Conservation (phyloP, 2,113 vertebrate species). For the Eudyptes chrysolophus region DNA sequence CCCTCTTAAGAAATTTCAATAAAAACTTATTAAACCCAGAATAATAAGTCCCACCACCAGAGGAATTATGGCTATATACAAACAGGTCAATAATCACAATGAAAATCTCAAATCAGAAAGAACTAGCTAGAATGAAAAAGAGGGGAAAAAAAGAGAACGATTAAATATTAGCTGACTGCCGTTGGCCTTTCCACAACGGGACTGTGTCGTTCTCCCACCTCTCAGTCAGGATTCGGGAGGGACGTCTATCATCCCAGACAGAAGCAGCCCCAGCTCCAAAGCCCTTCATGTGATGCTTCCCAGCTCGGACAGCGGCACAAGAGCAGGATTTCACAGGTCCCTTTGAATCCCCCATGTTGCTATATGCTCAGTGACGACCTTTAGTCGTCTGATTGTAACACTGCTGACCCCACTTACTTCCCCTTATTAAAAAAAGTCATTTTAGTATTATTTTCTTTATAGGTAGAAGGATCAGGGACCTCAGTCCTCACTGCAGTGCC, state of each 20-base stretch:
- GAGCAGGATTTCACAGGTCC: neutral
- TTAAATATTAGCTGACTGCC: neutral
- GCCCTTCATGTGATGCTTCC: neutral
- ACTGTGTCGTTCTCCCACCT: neutral
- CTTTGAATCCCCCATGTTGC: neutral
- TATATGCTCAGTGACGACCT: fast-evolving
- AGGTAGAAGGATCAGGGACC: too few species aligned
- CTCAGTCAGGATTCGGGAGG: neutral
- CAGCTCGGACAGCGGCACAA: fast-evolving
- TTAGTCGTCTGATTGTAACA: neutral
- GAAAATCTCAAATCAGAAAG: neutral
- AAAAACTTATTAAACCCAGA: neutral
- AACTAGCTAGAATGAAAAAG: neutral
- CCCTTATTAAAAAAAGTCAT: neutral
- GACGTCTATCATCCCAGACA: neutral
- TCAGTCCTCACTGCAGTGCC: neutral
- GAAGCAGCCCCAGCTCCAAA: neutral
- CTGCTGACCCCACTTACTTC: too few species aligned
- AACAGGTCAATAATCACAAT: neutral
- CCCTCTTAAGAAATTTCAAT: neutral
- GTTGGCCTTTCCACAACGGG: neutral
- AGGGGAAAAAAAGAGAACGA: neutral
- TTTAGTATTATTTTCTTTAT: neutral
- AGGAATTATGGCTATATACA: neutral
- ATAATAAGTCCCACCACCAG: neutral